Evolutionary conservation across 2,113 vertebrate genomes (phyloP), one percentile per base, ranked within the genome.

Genomic region (Pseudolaguvia tuberculata): DNA sequence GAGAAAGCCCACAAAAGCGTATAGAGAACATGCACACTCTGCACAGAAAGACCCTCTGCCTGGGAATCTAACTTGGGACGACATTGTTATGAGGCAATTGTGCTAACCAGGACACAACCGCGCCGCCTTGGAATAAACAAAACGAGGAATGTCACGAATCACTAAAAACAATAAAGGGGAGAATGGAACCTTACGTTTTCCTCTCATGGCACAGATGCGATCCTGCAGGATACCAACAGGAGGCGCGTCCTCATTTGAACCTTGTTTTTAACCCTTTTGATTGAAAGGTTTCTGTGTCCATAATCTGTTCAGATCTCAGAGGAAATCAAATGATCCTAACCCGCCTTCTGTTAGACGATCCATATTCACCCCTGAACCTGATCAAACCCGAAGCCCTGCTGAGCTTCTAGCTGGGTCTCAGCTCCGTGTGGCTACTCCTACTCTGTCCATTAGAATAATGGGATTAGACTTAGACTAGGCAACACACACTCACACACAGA

Each of bases 401-500:
- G 18, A 29, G 72, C 6, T 29, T 29, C 17, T 6, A 23, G 18
- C 45, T 55, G 57, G 70, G 21, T 65, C 31, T 29, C n/a, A 68
- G 67, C 35, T 55, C 56, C 47, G 31, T n/a, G 21, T 45, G 18
- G 31, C 70, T 56, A 70, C 25, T 50, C 68, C 75, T 71, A 11
- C 52, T 51, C 35, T 55, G 35, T 67, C 77, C 77, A 56, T 77
- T 74, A 70, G 47, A 83, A 79, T 81, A 81, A 83, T 83, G 73
- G 73, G 81, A 73, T 83, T 83, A 83, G 66, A 50, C 79, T 80
- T 83, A 79, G 78, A 76, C 73, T 70, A 69, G 67, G 76, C 79
- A 5, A 47, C 39, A 29, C 42, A 13, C 39, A 21, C 51, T 3
- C 51, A 53, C 51, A 53, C 51, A 53, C 51, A 11, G 8, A 48